These are phyloP conservation scores for Sphenopsis melanotis DNA, from an alignment of 2,797 vertebrate species.

Conservation along the genomic window DNA sequence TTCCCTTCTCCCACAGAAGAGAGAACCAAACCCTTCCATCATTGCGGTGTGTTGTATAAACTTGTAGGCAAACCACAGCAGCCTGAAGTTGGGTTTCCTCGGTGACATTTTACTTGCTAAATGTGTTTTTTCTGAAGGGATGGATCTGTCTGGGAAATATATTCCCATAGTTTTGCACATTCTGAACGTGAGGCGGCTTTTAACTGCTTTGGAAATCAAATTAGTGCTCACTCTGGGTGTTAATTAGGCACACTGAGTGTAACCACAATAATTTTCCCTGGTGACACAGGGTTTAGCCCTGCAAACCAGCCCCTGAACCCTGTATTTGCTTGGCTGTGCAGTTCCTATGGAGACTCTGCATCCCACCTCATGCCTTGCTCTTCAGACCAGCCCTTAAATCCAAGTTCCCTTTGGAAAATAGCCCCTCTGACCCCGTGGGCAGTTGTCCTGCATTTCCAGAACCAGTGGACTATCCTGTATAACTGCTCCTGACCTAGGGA, in stretches of 20 bases:
- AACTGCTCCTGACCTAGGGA: not conserved
- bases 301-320: accelerated
- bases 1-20: not conserved
- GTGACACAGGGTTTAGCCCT: not conserved
- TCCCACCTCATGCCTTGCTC: not conserved
- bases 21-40: not conserved
- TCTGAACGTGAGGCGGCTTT: not conserved
- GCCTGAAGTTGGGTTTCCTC: not conserved
- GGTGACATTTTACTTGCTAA: not conserved
- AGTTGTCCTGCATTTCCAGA: not conserved
- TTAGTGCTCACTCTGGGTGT: not conserved
- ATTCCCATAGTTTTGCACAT: not conserved
- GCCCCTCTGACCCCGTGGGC: accelerated
- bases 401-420: not conserved
- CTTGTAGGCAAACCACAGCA: not conserved
- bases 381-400: not conserved
- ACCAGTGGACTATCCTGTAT: accelerated
- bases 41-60: not conserved
- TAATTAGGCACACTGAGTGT: not conserved
- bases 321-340: not conserved
- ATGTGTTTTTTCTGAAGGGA: not conserved
- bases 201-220: not conserved
- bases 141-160: not conserved
- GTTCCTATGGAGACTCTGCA: not conserved
- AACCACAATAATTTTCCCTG: not conserved